Evolutionary conservation across 2,888 invertebrate species (phyloP).

Genomic region (Liodrosophila aerea): DNA sequence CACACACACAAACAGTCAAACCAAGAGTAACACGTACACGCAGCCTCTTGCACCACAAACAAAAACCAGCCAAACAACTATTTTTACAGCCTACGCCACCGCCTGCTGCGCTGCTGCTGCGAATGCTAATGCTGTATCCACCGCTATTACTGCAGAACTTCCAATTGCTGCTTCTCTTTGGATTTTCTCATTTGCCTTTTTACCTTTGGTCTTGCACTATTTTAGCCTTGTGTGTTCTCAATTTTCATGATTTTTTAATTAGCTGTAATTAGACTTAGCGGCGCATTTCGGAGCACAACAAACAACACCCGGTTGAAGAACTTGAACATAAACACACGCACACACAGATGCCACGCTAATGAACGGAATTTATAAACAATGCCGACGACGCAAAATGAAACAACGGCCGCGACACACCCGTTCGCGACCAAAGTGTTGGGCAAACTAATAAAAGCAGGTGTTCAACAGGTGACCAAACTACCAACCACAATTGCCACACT

Average conservation of each 20-base stretch:
- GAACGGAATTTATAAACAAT: slow-evolving; percentile 42
- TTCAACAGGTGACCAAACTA: slow-evolving; percentile 48
- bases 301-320: slow-evolving; percentile 16
- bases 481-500: too few relatives aligned
- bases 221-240: slow-evolving; percentile 27
- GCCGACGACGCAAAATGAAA: slow-evolving; percentile 65
- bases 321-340: neutral
- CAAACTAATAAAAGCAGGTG: slow-evolving; percentile 60
- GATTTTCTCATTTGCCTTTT: slow-evolving; percentile 9
- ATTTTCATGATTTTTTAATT: slow-evolving; percentile 37
- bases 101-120: slow-evolving; percentile 50
- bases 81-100: slow-evolving; percentile 56
- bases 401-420: slow-evolving; percentile 58
- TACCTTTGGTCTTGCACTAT: slow-evolving; percentile 44
- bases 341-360: neutral
- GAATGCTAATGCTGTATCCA: slow-evolving; percentile 16
- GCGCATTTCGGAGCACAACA: slow-evolving; percentile 54
- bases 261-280: slow-evolving; percentile 39
- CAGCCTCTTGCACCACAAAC: slow-evolving; percentile 29
- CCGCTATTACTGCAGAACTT: slow-evolving; percentile 57
- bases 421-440: slow-evolving; percentile 48
- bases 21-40: too few relatives aligned
- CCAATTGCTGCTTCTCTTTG: slow-evolving; percentile 22
- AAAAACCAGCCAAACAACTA: slow-evolving; percentile 63
- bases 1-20: slow-evolving; percentile 26